Evolutionary conservation across 2,888 invertebrate genomes (phyloP).

Genomic region (Leptinotarsa peninsularis): DNA sequence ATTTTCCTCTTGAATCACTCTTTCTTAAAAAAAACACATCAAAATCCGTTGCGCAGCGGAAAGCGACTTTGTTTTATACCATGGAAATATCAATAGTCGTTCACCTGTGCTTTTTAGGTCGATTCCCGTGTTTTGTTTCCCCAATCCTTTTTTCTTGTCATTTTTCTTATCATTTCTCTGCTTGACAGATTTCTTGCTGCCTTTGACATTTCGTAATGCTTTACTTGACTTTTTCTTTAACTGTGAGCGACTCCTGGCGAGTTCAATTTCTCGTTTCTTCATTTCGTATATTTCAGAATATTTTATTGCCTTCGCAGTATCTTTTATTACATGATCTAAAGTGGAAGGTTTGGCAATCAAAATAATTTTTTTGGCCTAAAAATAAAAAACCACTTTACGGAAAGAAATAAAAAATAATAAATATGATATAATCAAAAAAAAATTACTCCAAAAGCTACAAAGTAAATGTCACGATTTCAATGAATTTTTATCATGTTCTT

Average conservation of each 20-base stretch:
- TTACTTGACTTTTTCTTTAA: conserved; percentile 28
- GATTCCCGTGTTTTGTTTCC: conserved; percentile 22
- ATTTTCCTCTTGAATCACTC: too few species aligned
- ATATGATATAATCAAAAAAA: too few species aligned
- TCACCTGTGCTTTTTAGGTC: conserved; percentile 3
- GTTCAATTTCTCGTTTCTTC: conserved; percentile 42
- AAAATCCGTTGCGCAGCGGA: too few species aligned
- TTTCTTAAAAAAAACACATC: too few species aligned
- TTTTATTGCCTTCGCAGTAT: conserved; percentile 47
- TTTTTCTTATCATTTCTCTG: conserved; percentile 29
- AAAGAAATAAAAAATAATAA: too few species aligned
- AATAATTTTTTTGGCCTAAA: conserved; percentile 44
- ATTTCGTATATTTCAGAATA: conserved; percentile 48
- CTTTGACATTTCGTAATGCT: conserved; percentile 26
- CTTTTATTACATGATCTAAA: conserved; percentile 43
- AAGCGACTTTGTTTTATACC: background rate
- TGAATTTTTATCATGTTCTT: too few species aligned
- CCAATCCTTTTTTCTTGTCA: conserved; percentile 24
- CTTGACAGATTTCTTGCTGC: conserved; percentile 24
- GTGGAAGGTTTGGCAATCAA: conserved; percentile 45
- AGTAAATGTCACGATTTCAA: too few species aligned
- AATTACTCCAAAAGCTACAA: too few species aligned
- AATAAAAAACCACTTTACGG: background rate
- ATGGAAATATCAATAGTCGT: background rate
- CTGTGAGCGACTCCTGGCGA: conserved; percentile 25